These are phyloP conservation scores for Allolobophora icterica DNA, from an alignment of 2,888 invertebrate species.

Conservation along the genomic window DNA sequence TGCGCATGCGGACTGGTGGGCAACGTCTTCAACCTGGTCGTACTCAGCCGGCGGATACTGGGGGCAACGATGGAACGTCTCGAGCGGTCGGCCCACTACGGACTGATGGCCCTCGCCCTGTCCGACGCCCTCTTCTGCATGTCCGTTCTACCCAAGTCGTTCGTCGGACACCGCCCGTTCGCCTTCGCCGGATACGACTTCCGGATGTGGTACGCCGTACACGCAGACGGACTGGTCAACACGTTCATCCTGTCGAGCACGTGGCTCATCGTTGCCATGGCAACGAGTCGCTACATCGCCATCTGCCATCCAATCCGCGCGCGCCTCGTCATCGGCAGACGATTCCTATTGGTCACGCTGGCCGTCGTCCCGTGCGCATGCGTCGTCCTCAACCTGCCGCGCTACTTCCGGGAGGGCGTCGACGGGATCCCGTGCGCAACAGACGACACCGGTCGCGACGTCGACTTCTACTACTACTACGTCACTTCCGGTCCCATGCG, in stretches of 20 bases:
- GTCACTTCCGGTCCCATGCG: neutral
- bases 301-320: slow-evolving; percentile 33
- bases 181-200: slow-evolving; percentile 14
- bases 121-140: slow-evolving; percentile 45
- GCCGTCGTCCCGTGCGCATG: slow-evolving; percentile 21
- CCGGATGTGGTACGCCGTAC: slow-evolving; percentile 29
- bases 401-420: slow-evolving; percentile 26
- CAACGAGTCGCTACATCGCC: slow-evolving; percentile 32
- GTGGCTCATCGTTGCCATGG: slow-evolving; percentile 39
- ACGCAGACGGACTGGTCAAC: slow-evolving; percentile 18
- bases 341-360: slow-evolving; percentile 13
- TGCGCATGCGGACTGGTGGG: slow-evolving; percentile 28
- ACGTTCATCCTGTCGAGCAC: slow-evolving; percentile 39
- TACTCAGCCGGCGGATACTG: slow-evolving; percentile 17
- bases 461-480: slow-evolving; percentile 21
- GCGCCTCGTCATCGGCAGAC: slow-evolving; percentile 12
- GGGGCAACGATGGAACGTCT: slow-evolving; percentile 32
- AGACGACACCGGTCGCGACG: neutral
- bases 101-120: slow-evolving; percentile 44
- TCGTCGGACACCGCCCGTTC: slow-evolving; percentile 7
- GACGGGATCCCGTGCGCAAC: neutral
- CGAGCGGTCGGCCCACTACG: slow-evolving; percentile 44
- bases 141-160: slow-evolving; percentile 28
- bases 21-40: slow-evolving; percentile 29
- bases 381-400: slow-evolving; percentile 27